A percentile compares a stretch with the other conserved stretches of the same genome.
Conservation (phyloP, 2,797 vertebrate species). For the Neostethus bicornis region DNA sequence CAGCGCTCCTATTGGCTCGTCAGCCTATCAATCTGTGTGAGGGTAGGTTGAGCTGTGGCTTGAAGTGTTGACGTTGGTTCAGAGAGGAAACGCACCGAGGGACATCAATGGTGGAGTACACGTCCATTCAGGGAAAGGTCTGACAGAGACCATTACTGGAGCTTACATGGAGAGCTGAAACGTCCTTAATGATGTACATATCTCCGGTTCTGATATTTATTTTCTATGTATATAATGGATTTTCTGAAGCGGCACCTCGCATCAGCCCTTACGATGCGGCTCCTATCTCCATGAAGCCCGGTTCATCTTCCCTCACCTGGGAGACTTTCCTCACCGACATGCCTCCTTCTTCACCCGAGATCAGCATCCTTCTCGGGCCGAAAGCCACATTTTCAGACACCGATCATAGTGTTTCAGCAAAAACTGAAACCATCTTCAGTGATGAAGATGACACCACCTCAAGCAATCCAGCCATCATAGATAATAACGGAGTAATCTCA, state of each 20-base stretch:
- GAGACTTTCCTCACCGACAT: constrained; percentile 53
- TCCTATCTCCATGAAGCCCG: constrained; percentile 66
- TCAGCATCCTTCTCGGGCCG: constrained; percentile 50
- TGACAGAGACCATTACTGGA: constrained; percentile 69
- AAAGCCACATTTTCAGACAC: constrained; percentile 49
- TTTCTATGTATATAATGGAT: constrained; percentile 70
- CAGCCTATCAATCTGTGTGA: background rate
- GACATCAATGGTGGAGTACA: constrained; percentile 72
- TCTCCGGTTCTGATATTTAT: constrained; percentile 68
- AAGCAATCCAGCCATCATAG: constrained; percentile 14
- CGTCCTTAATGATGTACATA: constrained; percentile 80
- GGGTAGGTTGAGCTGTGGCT: constrained; percentile 60
- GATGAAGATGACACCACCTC: constrained; percentile 41
- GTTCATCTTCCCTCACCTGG: constrained; percentile 66
- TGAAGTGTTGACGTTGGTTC: constrained; percentile 60
- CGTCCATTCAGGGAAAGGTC: constrained; percentile 73
- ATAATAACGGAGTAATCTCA: constrained; percentile 26
- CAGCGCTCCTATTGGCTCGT: constrained; percentile 49
- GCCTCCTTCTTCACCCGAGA: constrained; percentile 51
- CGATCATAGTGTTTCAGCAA: constrained; percentile 47
- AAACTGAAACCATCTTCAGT: constrained; percentile 42
- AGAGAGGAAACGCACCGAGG: constrained; percentile 56
- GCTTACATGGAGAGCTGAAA: constrained; percentile 82
- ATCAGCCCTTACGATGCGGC: constrained; percentile 73
- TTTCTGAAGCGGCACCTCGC: constrained; percentile 76